These are phyloP conservation scores for Brenthis daphne DNA, from an alignment of 2,888 invertebrate species.

Conservation along the genomic window DNA sequence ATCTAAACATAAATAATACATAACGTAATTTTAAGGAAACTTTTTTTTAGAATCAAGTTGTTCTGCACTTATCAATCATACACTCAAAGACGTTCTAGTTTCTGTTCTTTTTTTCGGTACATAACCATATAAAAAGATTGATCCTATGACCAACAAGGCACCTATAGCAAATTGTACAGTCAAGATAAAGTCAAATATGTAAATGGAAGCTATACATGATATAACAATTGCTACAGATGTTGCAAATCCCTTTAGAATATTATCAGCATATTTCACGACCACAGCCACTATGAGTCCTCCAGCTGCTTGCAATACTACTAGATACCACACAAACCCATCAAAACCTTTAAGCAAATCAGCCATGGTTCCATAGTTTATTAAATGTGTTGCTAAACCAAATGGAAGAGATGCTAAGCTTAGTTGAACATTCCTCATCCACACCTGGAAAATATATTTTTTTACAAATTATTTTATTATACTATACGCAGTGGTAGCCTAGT, in stretches of 20 bases:
- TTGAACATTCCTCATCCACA: conserved; percentile 99
- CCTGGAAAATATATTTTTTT: conserved; percentile 56
- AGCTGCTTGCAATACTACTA: conserved; percentile 94
- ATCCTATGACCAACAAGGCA: conserved; percentile 93
- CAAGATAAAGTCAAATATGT: conserved; percentile 93
- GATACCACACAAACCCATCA: conserved; percentile 92
- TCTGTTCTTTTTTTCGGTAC: conserved; percentile 82
- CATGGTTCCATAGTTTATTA: conserved; percentile 87
- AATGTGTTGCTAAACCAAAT: conserved; percentile 91
- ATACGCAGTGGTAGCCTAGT: too few species aligned
- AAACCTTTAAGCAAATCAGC: conserved; percentile 84
- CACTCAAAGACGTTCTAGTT: conserved; percentile 60
- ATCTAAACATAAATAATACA: too few species aligned
- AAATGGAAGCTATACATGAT: conserved; percentile 96
- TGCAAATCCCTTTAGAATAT: conserved; percentile 98
- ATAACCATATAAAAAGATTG: conserved; percentile 96
- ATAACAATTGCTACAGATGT: conserved; percentile 98
- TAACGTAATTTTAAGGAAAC: too few species aligned
- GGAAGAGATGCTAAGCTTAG: conserved; percentile 95
- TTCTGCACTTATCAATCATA: conserved; percentile 50
- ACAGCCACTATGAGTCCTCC: conserved; percentile 98
- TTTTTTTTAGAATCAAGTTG: too few species aligned
- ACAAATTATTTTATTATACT: too few species aligned
- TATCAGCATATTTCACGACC: conserved; percentile 99
- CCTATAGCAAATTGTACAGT: conserved; percentile 94